Evolutionary conservation across 2,113 vertebrate species (phyloP).

Genomic region (Spea bombifrons): DNA sequence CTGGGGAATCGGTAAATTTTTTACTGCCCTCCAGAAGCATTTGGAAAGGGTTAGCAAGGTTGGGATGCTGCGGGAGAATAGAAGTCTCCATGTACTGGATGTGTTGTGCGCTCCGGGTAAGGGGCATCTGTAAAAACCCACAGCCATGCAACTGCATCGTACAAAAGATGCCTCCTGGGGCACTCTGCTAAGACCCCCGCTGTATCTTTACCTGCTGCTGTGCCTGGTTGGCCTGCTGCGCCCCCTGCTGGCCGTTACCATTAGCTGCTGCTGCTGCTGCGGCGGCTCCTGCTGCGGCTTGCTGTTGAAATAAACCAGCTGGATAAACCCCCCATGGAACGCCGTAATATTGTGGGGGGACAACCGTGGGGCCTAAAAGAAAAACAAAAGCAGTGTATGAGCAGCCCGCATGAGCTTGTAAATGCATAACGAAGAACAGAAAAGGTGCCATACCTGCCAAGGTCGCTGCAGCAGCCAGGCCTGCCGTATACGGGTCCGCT

Average conservation of each 20-base stretch:
- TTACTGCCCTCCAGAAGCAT: neutral
- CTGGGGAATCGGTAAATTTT: too few relatives aligned
- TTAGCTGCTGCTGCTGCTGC: conserved; percentile 69
- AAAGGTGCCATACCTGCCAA: conserved; percentile 76
- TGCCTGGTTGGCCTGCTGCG: conserved; percentile 81
- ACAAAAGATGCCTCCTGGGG: too few relatives aligned
- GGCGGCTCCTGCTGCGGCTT: conserved; percentile 80
- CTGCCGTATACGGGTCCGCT: conserved; percentile 92
- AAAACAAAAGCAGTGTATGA: neutral
- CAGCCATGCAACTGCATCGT: too few relatives aligned
- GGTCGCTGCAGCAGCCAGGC: conserved; percentile 89
- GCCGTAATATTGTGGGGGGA: conserved; percentile 95
- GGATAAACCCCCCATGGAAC: conserved; percentile 98
- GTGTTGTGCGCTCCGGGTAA: too few relatives aligned
- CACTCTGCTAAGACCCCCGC: too few relatives aligned
- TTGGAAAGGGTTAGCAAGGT: neutral
- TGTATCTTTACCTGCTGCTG: conserved; percentile 80
- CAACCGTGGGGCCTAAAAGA: conserved; percentile 90
- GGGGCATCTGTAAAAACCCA: too few relatives aligned
- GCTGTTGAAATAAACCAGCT: conserved; percentile 95
- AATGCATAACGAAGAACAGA: neutral
- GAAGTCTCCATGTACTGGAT: too few relatives aligned
- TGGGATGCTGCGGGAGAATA: neutral
- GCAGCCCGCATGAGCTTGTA: neutral
- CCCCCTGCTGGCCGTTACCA: conserved; percentile 81